A percentile compares a stretch with the other conserved stretches of the same genome.
phyloP scores from a whole-genome alignment of 2,888 invertebrate species.

The Polyploca ridens region DNA sequence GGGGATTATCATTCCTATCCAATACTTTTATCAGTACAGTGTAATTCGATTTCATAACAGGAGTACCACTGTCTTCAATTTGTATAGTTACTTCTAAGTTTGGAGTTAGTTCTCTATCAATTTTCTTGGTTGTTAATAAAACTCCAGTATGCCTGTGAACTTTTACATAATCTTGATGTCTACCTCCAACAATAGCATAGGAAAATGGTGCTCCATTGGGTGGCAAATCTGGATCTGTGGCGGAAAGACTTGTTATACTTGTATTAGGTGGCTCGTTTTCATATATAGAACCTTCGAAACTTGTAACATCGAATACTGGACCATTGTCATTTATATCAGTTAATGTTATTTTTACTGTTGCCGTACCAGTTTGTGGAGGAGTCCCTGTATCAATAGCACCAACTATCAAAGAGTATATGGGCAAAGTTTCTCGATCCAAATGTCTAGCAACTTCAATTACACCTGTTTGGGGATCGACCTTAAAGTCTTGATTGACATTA shows the following conservation, averaged over 20 bases:
- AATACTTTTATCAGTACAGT: constrained; percentile 89
- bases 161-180: constrained; percentile 89
- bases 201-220: constrained; percentile 96
- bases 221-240: constrained; percentile 94
- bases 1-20: constrained; percentile 97
- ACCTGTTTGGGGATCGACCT: constrained; percentile 94
- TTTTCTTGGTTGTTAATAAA: constrained; percentile 89
- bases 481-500: constrained; percentile 92
- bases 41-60: constrained; percentile 92
- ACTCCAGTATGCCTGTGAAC: constrained; percentile 92
- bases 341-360: constrained; percentile 91
- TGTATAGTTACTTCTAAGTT: constrained; percentile 90
- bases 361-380: constrained; percentile 96
- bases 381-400: constrained; percentile 95
- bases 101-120: constrained; percentile 93
- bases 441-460: constrained; percentile 90
- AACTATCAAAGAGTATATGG: constrained; percentile 90
- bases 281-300: constrained; percentile 90
- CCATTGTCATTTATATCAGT: constrained; percentile 97
- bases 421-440: constrained; percentile 92
- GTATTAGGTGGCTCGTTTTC: constrained; percentile 95
- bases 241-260: constrained; percentile 92
- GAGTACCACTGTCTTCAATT: constrained; percentile 94
- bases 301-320: constrained; percentile 90
- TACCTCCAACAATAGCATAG: constrained; percentile 91